phyloP scores from a whole-genome alignment of 2,888 invertebrate species.

The Trichopria drosophilae region DNA sequence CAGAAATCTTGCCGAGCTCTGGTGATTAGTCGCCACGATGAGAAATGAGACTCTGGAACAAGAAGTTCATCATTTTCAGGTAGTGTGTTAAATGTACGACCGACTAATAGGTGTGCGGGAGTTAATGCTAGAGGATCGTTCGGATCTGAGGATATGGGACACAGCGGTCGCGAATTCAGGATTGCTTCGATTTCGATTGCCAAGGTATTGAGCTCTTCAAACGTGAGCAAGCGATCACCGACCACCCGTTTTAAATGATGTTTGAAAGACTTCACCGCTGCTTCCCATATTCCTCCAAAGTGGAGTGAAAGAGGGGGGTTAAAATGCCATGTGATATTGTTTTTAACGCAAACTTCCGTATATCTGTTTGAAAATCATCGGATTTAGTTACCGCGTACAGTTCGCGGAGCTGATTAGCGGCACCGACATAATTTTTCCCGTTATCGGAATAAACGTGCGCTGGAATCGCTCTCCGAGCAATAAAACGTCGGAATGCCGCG shows the following conservation, averaged over 20 bases:
- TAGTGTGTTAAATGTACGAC: conserved; percentile 27
- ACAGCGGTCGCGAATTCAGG: no score
- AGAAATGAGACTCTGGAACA: no score
- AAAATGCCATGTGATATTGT: no score
- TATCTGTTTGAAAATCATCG: conserved; percentile 8
- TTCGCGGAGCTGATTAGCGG: conserved; percentile 25
- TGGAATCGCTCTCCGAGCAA: conserved; percentile 30
- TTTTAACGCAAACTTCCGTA: background rate
- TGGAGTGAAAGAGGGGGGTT: no score
- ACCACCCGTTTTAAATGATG: conserved; percentile 38
- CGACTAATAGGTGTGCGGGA: conserved; percentile 35
- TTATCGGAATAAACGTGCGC: conserved; percentile 24
- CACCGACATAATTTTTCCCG: conserved; percentile 31
- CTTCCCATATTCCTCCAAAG: conserved; percentile 46
- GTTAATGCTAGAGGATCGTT: conserved; percentile 26
- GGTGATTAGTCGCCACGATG: conserved; percentile 15
- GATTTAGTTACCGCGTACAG: conserved; percentile 13
- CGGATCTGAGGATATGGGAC: conserved; percentile 31
- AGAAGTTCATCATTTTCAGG: conserved; percentile 36
- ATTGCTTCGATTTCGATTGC: no score
- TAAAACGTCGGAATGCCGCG: conserved; percentile 31
- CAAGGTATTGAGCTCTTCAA: no score
- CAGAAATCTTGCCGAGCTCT: conserved; percentile 21
- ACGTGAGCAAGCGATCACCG: conserved; percentile 31
- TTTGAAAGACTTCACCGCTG: conserved; percentile 43